These are phyloP conservation scores for Aphelinus atriplicis DNA, from an alignment of 1,140 invertebrate genomes.

Conservation along the genomic window DNA sequence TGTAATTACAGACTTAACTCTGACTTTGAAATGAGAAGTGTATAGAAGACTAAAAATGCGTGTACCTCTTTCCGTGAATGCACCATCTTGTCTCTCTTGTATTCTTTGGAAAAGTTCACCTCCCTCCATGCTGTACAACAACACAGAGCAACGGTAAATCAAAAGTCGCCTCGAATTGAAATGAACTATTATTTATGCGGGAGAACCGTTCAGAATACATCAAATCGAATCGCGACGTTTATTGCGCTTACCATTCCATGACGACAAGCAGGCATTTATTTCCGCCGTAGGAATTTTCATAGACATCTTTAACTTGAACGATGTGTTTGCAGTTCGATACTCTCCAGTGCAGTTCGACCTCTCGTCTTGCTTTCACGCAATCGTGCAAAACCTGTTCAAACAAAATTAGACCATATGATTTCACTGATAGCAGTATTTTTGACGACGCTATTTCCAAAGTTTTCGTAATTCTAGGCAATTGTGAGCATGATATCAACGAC, in stretches of 20 bases:
- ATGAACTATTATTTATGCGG: no score
- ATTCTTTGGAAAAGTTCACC: constrained; percentile 97
- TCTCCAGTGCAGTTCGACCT: constrained; percentile 96
- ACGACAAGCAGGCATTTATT: constrained; percentile 93
- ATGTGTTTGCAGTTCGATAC: constrained; percentile 91
- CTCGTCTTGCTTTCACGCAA: constrained; percentile 88
- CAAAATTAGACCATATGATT: no score
- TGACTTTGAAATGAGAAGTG: no score
- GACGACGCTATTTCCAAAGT: no score
- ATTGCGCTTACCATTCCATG: constrained; percentile 89
- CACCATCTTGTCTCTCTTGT: constrained; percentile 90
- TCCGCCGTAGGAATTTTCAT: constrained; percentile 92
- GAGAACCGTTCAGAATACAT: neutral
- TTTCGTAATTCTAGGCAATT: no score
- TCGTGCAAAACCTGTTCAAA: constrained; percentile 84
- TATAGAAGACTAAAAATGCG: neutral
- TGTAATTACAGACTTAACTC: no score
- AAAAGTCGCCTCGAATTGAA: no score
- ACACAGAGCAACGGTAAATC: neutral
- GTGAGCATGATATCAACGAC: no score
- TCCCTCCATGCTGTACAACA: constrained; percentile 87
- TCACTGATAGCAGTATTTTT: no score
- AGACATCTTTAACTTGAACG: constrained; percentile 90
- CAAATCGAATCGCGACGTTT: neutral
- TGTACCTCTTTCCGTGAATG: constrained; percentile 93